A percentile compares a stretch with the other conserved stretches of the same genome.
Conservation (phyloP, 2,888 invertebrate species). For the Eupeodes latifasciatus region DNA sequence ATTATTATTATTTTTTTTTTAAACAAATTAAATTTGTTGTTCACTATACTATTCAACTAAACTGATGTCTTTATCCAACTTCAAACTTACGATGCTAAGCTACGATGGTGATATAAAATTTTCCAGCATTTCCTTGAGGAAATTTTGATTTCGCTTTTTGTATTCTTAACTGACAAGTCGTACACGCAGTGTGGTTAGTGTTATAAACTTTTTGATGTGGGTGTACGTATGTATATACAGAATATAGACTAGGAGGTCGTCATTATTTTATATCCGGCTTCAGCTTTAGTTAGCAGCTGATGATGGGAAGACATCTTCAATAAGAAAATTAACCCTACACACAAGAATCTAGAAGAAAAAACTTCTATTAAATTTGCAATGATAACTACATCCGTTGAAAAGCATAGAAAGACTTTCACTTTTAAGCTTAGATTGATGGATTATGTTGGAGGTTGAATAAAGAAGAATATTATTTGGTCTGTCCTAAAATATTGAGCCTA, state of each 20-base stretch:
- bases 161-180: slow-evolving; percentile 50
- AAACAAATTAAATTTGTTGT: slow-evolving; percentile 47
- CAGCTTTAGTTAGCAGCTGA: neutral
- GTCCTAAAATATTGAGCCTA: too few species aligned
- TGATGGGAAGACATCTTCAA: neutral
- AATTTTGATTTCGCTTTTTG: slow-evolving; percentile 51
- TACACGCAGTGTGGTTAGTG: slow-evolving; percentile 63
- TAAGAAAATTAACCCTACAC: neutral
- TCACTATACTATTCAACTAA: slow-evolving; percentile 43
- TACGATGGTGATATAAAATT: neutral
- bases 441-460: too few species aligned
- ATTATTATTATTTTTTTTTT: neutral
- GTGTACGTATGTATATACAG: slow-evolving; percentile 12
- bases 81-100: too few species aligned
- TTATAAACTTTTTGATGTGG: slow-evolving; percentile 28
- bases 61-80: neutral
- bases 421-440: neutral
- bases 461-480: too few species aligned
- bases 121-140: slow-evolving; percentile 62
- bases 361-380: neutral
- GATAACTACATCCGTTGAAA: slow-evolving; percentile 3
- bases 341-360: neutral
- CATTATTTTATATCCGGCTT: slow-evolving; percentile 66
- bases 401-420: neutral
- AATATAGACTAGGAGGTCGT: slow-evolving; percentile 39